Conservation (phyloP, 1,140 invertebrate genomes). For the Pseudomyrmex pallidus region DNA sequence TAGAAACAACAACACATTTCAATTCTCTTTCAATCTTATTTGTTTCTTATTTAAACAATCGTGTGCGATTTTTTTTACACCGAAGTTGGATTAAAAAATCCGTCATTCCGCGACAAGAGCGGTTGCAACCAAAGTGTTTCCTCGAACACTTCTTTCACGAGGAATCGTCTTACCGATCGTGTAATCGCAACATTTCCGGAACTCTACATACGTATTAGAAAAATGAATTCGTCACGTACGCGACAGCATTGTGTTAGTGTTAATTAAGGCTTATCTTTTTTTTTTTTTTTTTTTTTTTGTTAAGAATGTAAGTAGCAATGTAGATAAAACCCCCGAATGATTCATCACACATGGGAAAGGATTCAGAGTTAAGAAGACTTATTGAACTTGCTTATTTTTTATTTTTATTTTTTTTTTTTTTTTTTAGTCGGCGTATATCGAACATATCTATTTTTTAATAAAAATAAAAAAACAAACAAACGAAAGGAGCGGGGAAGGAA, state of each 20-base stretch:
- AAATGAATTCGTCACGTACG: slow-evolving; percentile 9
- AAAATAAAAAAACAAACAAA: not conserved
- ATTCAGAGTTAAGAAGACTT: slow-evolving; percentile 24
- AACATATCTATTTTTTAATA: slow-evolving; percentile 40
- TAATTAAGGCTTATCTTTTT: slow-evolving; percentile 35
- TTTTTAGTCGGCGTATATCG: not conserved
- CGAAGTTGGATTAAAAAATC: no score
- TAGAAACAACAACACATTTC: no score
- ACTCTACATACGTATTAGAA: not conserved
- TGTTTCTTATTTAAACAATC: no score
- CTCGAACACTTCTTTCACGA: slow-evolving; percentile 3
- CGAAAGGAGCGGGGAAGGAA: not conserved
- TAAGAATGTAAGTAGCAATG: not conserved
- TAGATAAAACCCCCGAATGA: not conserved
- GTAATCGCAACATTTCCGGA: not conserved
- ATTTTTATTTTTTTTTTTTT: not conserved
- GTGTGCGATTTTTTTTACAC: no score
- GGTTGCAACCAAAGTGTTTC: no score
- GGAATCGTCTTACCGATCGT: not conserved
- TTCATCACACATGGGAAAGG: not conserved
- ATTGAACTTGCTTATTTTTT: not conserved
- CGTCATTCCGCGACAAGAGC: no score
- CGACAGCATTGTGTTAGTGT: slow-evolving; percentile 29
- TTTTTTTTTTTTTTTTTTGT: slow-evolving; percentile 2
- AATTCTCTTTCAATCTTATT: no score